These are phyloP conservation scores for Drosophila azteca DNA, from an alignment of 1,140 invertebrate species.

Conservation along the genomic window DNA sequence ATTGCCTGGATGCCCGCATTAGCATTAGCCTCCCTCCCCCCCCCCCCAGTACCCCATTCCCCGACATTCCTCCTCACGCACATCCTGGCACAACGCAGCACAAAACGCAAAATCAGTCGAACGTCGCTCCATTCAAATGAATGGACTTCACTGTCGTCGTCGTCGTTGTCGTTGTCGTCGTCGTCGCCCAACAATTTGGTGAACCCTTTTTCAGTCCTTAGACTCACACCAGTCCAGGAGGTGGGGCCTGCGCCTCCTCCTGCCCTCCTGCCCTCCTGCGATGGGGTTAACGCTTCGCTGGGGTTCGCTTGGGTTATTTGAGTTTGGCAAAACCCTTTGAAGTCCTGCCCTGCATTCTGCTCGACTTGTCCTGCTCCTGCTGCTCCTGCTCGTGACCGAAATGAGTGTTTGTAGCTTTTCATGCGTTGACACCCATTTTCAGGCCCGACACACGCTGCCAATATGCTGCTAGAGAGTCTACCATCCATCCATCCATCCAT, in stretches of 20 bases:
- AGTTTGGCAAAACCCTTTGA: slow-evolving; percentile 53
- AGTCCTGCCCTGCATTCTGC: slow-evolving; percentile 27
- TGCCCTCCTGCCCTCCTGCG: background rate
- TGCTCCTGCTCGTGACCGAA: slow-evolving; percentile 29
- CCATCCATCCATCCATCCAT: too few species aligned
- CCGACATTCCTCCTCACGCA: slow-evolving; percentile 28
- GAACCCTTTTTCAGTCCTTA: slow-evolving; percentile 65
- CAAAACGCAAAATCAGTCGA: slow-evolving; percentile 74
- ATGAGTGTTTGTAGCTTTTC: slow-evolving; percentile 77
- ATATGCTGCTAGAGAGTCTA: too few species aligned
- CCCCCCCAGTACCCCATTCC: slow-evolving; percentile 4
- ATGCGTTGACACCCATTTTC: slow-evolving; percentile 76
- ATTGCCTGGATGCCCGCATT: slow-evolving; percentile 76
- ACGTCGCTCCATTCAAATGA: slow-evolving; percentile 67
- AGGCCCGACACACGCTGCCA: slow-evolving; percentile 13
- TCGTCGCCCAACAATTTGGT: slow-evolving; percentile 65
- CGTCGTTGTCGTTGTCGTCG: slow-evolving; percentile 43
- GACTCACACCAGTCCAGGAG: background rate
- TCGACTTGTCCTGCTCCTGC: slow-evolving; percentile 20
- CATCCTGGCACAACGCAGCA: slow-evolving; percentile 23
- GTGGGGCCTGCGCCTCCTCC: too few species aligned
- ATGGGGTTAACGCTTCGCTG: slow-evolving; percentile 19
- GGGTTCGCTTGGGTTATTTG: slow-evolving; percentile 40
- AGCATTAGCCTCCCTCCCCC: slow-evolving; percentile 57
- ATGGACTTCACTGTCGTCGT: slow-evolving; percentile 44